These are phyloP conservation scores for Blastobasis adustella DNA, from an alignment of 2,888 invertebrate genomes.

Conservation along the genomic window DNA sequence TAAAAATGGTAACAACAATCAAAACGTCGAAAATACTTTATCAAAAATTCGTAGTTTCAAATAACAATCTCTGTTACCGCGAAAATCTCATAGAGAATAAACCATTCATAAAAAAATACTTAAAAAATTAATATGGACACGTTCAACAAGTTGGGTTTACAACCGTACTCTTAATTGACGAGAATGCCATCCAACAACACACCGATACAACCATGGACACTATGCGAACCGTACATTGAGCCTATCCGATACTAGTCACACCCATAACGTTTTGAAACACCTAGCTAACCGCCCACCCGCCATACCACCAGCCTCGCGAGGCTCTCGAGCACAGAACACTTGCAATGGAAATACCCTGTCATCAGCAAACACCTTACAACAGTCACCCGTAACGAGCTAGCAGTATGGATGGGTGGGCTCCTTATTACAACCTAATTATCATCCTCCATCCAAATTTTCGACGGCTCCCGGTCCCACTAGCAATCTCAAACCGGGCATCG, in stretches of 20 bases:
- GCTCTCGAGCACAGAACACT: too few species aligned
- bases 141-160: slow-evolving; percentile 37
- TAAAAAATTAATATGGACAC: slow-evolving; percentile 65
- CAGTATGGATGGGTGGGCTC: too few species aligned
- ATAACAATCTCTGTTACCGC: slow-evolving; percentile 22
- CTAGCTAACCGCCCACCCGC: slow-evolving; percentile 23
- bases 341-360: too few species aligned
- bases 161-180: slow-evolving; percentile 56
- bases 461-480: too few species aligned
- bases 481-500: too few species aligned
- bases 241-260: slow-evolving; percentile 32
- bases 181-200: slow-evolving; percentile 42
- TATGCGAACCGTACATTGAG: slow-evolving; percentile 42
- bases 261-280: slow-evolving; percentile 40
- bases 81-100: slow-evolving; percentile 26
- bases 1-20: slow-evolving; percentile 62
- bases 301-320: too few species aligned
- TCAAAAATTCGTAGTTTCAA: slow-evolving; percentile 44
- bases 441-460: too few species aligned
- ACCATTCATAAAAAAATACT: slow-evolving; percentile 36
- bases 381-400: too few species aligned
- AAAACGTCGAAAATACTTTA: slow-evolving; percentile 58
- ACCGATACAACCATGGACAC: slow-evolving; percentile 42
- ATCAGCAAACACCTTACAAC: too few species aligned
- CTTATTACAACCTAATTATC: too few species aligned